These are phyloP conservation scores for Hypocryptadius cinnamomeus DNA, from an alignment of 2,113 vertebrate genomes.

Conservation along the genomic window DNA sequence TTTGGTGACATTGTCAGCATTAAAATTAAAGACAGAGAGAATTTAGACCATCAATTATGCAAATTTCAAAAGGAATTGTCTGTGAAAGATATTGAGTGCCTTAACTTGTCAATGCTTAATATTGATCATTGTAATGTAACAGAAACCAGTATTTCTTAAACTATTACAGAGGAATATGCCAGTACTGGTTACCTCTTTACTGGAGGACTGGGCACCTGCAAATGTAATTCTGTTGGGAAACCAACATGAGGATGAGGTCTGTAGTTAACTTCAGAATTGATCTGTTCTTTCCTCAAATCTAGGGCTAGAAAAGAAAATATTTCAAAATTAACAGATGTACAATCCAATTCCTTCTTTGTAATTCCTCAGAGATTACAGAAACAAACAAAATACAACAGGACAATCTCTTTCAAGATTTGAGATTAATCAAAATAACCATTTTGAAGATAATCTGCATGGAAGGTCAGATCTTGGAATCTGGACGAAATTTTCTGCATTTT, in stretches of 20 bases:
- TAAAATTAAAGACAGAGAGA: not conserved
- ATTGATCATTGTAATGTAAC: not conserved
- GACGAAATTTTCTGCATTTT: not conserved
- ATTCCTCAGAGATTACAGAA: not conserved
- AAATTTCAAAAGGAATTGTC: not conserved
- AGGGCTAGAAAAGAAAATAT: not conserved
- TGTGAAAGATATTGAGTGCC: not conserved
- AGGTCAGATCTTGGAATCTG: not conserved
- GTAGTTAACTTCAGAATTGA: constrained; percentile 55
- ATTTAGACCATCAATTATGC: not conserved
- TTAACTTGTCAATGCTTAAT: not conserved
- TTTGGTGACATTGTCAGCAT: not conserved
- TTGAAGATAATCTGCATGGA: not conserved
- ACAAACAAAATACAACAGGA: not conserved
- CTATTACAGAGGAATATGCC: not conserved
- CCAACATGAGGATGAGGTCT: constrained; percentile 54
- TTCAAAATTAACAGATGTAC: not conserved
- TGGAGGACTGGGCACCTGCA: constrained; percentile 66
- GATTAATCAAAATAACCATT: not conserved
- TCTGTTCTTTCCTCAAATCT: constrained; percentile 60
- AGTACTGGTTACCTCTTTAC: constrained; percentile 63
- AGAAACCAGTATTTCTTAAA: not conserved
- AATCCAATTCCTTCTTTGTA: not conserved
- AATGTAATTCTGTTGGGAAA: constrained; percentile 43
- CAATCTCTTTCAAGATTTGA: not conserved